These are phyloP conservation scores for Manis javanica DNA, from an alignment of 2,797 vertebrate genomes.

Conservation along the genomic window DNA sequence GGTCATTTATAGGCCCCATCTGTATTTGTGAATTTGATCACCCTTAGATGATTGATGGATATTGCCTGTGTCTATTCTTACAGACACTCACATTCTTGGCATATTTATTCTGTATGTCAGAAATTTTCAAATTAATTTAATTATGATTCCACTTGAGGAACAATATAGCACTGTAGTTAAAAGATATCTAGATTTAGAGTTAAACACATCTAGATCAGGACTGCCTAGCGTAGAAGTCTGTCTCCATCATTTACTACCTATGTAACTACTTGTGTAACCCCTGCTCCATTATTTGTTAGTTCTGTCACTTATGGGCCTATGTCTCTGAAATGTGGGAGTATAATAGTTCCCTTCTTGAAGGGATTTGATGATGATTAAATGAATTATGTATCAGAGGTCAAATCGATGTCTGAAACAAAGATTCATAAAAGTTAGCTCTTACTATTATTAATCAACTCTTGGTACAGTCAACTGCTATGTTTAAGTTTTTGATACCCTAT, in stretches of 20 bases:
- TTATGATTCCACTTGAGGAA: not conserved
- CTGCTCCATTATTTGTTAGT: not conserved
- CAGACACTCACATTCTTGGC: not conserved
- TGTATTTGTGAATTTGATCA: constrained; percentile 38
- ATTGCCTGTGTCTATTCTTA: not conserved
- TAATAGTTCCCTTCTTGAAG: not conserved
- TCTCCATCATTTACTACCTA: not conserved
- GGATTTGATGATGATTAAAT: not conserved
- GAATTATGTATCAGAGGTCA: not conserved
- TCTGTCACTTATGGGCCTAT: not conserved
- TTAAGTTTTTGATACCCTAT: constrained; percentile 9
- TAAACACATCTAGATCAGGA: not conserved
- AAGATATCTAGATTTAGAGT: not conserved
- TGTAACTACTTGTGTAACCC: not conserved
- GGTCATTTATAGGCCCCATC: not conserved
- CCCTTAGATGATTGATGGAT: not conserved
- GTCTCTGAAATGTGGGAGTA: not conserved
- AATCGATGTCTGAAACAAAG: not conserved
- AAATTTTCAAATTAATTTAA: not conserved
- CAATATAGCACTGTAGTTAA: not conserved
- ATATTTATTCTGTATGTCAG: not conserved
- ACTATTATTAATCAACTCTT: not conserved
- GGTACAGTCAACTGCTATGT: not conserved
- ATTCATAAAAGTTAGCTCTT: not conserved
- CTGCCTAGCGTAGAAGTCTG: not conserved